Percentiles rank a stretch among this genome's conserved stretches.
These are phyloP conservation scores for Xiphydria camelus DNA, from an alignment of 2,888 invertebrate genomes.

Conservation along the genomic window DNA sequence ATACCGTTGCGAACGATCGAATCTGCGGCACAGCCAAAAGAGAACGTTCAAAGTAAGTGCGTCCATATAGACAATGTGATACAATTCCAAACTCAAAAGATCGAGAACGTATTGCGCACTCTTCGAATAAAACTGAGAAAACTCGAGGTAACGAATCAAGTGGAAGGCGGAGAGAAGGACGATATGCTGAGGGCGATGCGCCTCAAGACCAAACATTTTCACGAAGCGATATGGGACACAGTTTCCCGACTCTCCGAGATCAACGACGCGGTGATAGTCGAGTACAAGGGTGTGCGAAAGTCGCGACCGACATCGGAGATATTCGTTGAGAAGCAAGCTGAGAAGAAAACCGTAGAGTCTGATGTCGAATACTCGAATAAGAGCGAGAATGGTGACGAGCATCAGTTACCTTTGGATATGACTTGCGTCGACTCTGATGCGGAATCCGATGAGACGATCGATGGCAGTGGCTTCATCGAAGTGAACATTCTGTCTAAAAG, in stretches of 20 bases:
- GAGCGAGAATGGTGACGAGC: slow-evolving; percentile 1
- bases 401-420: slow-evolving; percentile 40
- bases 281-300: slow-evolving; percentile 9
- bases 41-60: background rate
- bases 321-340: too few relatives aligned
- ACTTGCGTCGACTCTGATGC: slow-evolving; percentile 44
- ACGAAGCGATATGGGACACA: slow-evolving; percentile 33
- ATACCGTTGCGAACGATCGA: slow-evolving; percentile 5
- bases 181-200: slow-evolving; percentile 13
- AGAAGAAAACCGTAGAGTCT: too few relatives aligned
- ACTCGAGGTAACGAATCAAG: background rate
- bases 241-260: slow-evolving; percentile 36
- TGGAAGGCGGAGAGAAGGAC: background rate
- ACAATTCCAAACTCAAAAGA: background rate
- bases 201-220: slow-evolving; percentile 33
- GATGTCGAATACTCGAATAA: too few relatives aligned
- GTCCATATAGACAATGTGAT: background rate
- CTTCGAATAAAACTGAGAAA: slow-evolving; percentile 29
- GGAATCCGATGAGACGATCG: slow-evolving; percentile 25
- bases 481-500: too few relatives aligned
- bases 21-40: slow-evolving; percentile 1
- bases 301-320: too few relatives aligned
- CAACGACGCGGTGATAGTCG: slow-evolving; percentile 38
- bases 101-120: slow-evolving; percentile 29
- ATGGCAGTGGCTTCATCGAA: slow-evolving; percentile 9